Evolutionary conservation across 1,140 invertebrate species (phyloP).

Genomic region (Penaeus chinensis): DNA sequence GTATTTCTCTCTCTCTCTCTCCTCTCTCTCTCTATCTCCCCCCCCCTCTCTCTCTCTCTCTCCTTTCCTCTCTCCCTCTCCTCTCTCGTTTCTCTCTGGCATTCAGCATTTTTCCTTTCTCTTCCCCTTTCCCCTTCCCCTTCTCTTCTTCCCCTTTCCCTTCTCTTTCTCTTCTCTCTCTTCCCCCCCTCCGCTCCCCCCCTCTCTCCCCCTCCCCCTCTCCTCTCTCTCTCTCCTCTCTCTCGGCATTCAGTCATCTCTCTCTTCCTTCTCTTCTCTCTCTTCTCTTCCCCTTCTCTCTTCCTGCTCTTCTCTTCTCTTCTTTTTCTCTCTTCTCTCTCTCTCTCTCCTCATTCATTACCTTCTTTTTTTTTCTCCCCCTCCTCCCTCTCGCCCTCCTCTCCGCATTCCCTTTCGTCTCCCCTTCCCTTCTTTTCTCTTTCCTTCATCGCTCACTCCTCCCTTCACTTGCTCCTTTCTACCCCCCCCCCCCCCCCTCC

Average conservation of each 20-base stretch:
- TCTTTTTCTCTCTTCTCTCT: not conserved
- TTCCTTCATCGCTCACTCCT: constrained; percentile 9
- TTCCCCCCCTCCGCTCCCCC: constrained; percentile 11
- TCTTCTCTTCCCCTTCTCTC: not conserved
- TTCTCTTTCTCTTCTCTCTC: not conserved
- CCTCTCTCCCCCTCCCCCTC: not conserved
- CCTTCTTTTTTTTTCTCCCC: not conserved
- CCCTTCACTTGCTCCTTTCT: no score
- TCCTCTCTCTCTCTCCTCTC: not conserved
- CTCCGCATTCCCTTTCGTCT: not conserved
- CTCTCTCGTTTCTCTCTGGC: not conserved
- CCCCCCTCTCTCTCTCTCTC: not conserved
- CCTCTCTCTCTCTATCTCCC: constrained; percentile 3
- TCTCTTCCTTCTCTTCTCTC: not conserved
- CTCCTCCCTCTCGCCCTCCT: not conserved
- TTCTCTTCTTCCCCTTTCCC: not conserved
- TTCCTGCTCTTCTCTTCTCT: no score
- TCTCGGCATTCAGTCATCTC: not conserved
- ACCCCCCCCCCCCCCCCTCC: not conserved
- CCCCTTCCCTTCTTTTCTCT: constrained; percentile 18
- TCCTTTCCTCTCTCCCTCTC: not conserved
- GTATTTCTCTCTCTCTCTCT: not conserved
- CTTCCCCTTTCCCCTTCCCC: not conserved
- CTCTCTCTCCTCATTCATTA: not conserved
- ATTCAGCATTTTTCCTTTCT: not conserved